phyloP scores from a whole-genome alignment of 2,888 invertebrate species.

The Teleogryllus oceanicus region DNA sequence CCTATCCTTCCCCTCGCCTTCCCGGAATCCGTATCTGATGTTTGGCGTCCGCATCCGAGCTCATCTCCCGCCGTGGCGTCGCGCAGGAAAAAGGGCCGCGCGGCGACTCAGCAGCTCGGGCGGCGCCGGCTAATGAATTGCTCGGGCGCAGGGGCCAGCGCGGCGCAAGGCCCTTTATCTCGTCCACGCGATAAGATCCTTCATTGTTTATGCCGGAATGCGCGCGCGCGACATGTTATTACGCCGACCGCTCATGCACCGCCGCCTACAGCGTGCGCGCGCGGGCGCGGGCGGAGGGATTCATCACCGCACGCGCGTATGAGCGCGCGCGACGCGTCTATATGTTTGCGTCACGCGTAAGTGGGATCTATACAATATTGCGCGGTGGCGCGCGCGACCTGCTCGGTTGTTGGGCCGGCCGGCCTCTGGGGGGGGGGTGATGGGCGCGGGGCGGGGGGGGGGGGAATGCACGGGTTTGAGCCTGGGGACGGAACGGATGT shows the following conservation, averaged over 20 bases:
- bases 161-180: not conserved
- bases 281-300: not conserved
- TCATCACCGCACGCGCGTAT: not conserved
- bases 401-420: not conserved
- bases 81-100: too few species aligned
- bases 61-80: too few species aligned
- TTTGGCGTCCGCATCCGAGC: too few species aligned
- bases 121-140: not conserved
- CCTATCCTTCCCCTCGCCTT: too few species aligned
- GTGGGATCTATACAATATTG: slow-evolving; percentile 18
- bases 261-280: not conserved
- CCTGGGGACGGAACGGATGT: too few species aligned
- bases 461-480: too few species aligned
- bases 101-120: too few species aligned
- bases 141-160: not conserved
- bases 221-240: slow-evolving; percentile 3
- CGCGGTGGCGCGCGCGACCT: slow-evolving; percentile 9
- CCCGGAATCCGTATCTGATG: too few species aligned
- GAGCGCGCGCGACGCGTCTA: not conserved
- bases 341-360: slow-evolving; percentile 6
- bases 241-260: not conserved
- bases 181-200: slow-evolving; percentile 6
- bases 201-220: slow-evolving; percentile 18
- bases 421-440: not conserved
- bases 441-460: not conserved